Evolutionary conservation across 1,140 invertebrate species (phyloP), one percentile per base, ranked within the genome.

Genomic region (Anoplolepis gracilipes): DNA sequence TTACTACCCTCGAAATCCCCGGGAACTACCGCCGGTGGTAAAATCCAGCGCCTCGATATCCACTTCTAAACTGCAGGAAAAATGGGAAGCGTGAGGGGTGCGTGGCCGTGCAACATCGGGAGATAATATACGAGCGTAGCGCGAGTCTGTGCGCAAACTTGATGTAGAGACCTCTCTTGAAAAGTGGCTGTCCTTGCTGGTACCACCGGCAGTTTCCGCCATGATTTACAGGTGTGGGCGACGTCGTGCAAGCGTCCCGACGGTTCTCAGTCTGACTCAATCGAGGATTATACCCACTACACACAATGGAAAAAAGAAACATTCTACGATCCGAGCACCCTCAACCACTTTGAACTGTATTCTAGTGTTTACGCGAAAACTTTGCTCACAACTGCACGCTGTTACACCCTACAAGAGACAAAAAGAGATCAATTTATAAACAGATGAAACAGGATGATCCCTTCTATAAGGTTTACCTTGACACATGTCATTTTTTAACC

Each of bases 151-250:
- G 86, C 69, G 78, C 72, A 72, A 75, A 85, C 84, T 87, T 91
- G 87, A 91, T 89, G 77, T 89, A 85, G 87, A 91, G 87, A 90
- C 72, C 88, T 88, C 88, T 89, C 57, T 82, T 84, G 73, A 87
- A 90, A 88, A 90, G 90, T 90, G 87, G 86, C 82, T 90, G 89
- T 91, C 89, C 84, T 87, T 89, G 82, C 77, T 85, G 88, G 55
- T 64, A 84, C 57, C 59, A 28, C 72, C 72, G 16, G 73, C 30
- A 64, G 81, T 65, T 85, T 79, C 49, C 69, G 59, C 62, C 78
- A 87, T 91, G 89, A 91, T 91, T 91, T 91, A 91, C 90, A 86
- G 85, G 85, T 90, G 70, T 73, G 59, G 64, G 82, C 25, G 59
- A 77, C 46, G 81, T 62, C 81, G 46, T 46, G 13, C 42, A 42